These are phyloP conservation scores for Deladenus siricidicola DNA, from an alignment of 2,888 invertebrate genomes.

Conservation along the genomic window DNA sequence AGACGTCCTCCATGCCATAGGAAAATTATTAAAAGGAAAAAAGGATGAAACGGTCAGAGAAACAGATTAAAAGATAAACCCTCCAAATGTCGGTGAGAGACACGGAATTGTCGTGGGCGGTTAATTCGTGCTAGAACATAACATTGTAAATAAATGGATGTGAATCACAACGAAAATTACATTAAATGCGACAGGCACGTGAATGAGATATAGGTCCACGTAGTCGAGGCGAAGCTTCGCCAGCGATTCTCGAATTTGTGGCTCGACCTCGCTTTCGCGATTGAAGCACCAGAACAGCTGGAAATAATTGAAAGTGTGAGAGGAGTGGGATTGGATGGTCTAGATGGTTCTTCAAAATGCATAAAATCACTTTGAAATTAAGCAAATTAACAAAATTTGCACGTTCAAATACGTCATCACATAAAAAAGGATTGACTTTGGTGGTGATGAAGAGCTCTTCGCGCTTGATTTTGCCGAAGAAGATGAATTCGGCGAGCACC, in stretches of 20 bases:
- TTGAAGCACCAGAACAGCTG: too few species aligned
- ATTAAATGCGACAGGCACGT: conserved; percentile 52
- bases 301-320: too few species aligned
- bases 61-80: not conserved
- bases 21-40: too few species aligned
- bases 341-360: too few species aligned
- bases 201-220: conserved; percentile 73
- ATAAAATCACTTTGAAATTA: too few species aligned
- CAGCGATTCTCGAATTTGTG: not conserved
- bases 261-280: too few species aligned
- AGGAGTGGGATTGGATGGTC: too few species aligned
- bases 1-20: conserved; percentile 57
- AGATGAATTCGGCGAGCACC: conserved; percentile 58
- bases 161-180: too few species aligned
- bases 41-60: not conserved
- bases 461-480: conserved; percentile 57
- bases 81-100: not conserved
- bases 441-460: conserved; percentile 73
- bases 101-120: not conserved
- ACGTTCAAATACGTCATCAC: too few species aligned
- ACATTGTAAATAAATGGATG: too few species aligned
- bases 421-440: conserved; percentile 63
- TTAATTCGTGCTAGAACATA: not conserved
- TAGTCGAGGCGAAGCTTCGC: conserved; percentile 64
- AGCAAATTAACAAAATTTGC: too few species aligned